Evolutionary conservation across 2,888 invertebrate genomes (phyloP).

Genomic region (Ophioninae sp.): DNA sequence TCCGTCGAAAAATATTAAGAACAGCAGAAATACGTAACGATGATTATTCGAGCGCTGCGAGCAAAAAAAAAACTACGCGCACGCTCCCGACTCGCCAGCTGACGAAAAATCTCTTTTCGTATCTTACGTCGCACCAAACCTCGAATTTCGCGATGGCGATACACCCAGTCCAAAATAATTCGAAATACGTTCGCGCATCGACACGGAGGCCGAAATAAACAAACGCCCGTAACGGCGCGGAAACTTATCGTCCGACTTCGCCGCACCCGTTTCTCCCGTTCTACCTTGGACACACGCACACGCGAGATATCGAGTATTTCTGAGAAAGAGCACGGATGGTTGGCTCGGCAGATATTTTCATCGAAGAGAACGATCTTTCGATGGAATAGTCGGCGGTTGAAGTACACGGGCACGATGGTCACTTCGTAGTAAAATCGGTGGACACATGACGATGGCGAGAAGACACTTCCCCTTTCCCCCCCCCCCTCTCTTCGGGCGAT

Average conservation of each 20-base stretch:
- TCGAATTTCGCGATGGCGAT: neutral
- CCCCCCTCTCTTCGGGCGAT: constrained; percentile 7
- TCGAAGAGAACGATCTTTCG: neutral
- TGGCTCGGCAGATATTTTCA: neutral
- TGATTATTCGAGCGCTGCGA: neutral
- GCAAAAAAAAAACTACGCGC: neutral
- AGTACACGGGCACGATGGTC: neutral
- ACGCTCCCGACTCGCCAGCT: constrained; percentile 9
- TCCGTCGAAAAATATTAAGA: neutral
- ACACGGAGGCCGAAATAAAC: neutral
- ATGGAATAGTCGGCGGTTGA: constrained; percentile 11
- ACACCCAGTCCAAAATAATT: neutral
- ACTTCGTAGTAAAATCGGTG: constrained; percentile 7
- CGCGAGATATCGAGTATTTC: constrained; percentile 39
- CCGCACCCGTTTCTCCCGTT: constrained; percentile 68
- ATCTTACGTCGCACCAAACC: neutral
- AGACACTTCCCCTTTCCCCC: constrained; percentile 8
- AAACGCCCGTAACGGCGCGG: neutral
- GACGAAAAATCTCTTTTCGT: constrained; percentile 13
- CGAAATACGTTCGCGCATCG: neutral
- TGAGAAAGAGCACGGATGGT: neutral
- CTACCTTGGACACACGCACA: constrained; percentile 50
- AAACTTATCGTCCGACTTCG: constrained; percentile 48
- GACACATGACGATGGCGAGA: constrained; percentile 30
- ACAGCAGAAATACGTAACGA: neutral